These are phyloP conservation scores for Furnarius figulus DNA, from an alignment of 2,113 vertebrate species.

Conservation along the genomic window DNA sequence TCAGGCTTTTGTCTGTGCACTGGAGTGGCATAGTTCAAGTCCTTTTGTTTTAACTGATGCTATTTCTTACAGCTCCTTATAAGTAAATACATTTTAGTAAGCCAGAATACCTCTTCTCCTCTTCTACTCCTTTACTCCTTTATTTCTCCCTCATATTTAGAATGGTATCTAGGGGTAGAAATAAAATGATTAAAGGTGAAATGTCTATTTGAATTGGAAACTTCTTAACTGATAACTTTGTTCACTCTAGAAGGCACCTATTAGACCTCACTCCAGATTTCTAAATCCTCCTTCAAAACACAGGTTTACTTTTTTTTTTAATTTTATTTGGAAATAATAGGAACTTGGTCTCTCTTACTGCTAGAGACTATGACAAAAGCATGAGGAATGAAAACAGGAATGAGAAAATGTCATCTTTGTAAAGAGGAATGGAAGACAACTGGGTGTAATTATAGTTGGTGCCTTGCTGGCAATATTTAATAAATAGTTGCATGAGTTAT, in stretches of 20 bases:
- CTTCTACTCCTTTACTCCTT: background rate
- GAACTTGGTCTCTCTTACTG: background rate
- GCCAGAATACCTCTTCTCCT: background rate
- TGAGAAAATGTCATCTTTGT: slow-evolving; percentile 34
- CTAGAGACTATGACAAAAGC: background rate
- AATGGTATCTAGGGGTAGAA: background rate
- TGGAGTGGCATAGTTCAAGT: background rate
- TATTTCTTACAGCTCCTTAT: background rate
- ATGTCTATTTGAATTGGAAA: background rate
- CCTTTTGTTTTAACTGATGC: background rate
- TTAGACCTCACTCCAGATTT: background rate
- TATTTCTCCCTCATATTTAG: background rate
- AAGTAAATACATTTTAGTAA: background rate
- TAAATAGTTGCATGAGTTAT: slow-evolving; percentile 36
- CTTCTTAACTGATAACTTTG: background rate
- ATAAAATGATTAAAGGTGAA: background rate
- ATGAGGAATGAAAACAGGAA: slow-evolving; percentile 17
- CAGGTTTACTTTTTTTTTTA: background rate
- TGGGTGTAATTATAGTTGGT: slow-evolving; percentile 34
- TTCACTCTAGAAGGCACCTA: background rate
- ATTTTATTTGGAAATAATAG: background rate
- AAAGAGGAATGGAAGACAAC: slow-evolving; percentile 36
- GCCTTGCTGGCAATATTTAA: slow-evolving; percentile 39
- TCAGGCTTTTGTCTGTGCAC: background rate
- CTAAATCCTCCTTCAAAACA: background rate